Evolutionary conservation across 1,140 invertebrate species (phyloP).

Genomic region (Goniozus legneri): DNA sequence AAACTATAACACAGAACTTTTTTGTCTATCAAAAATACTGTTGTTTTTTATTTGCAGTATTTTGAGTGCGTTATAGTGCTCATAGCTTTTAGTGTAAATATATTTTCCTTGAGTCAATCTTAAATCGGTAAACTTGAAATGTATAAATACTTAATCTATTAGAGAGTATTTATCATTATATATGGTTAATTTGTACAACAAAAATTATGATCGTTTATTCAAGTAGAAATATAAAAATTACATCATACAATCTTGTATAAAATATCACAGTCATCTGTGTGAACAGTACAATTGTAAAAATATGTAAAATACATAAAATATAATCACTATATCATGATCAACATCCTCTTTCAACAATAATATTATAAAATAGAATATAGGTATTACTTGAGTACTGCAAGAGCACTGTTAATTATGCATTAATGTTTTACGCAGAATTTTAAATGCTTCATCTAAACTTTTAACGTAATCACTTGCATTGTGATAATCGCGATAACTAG

Average conservation of each 20-base stretch:
- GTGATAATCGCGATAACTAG: slow-evolving; percentile 69
- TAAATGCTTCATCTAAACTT: slow-evolving; percentile 66
- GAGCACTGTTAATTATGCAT: slow-evolving; percentile 19
- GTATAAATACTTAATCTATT: slow-evolving; percentile 4
- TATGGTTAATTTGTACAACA: slow-evolving; percentile 2
- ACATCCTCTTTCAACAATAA: too few species aligned
- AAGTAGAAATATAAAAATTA: not conserved
- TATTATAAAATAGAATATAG: too few species aligned
- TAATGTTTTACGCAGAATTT: slow-evolving; percentile 58
- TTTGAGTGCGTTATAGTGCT: slow-evolving; percentile 22
- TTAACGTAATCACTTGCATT: slow-evolving; percentile 69
- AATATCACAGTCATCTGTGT: too few species aligned
- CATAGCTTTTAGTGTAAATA: slow-evolving; percentile 20
- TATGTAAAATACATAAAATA: too few species aligned
- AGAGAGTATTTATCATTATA: slow-evolving; percentile 1
- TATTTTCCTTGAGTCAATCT: slow-evolving; percentile 3
- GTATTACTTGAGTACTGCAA: too few species aligned
- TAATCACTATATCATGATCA: too few species aligned
- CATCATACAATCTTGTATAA: not conserved
- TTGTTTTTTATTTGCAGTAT: not conserved
- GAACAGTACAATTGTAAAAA: too few species aligned
- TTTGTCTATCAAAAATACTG: not conserved
- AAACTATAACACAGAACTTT: not conserved
- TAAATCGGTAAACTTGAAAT: slow-evolving; percentile 16
- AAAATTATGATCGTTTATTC: slow-evolving; percentile 6